A percentile compares a stretch with the other conserved stretches of the same genome.
phyloP scores from a whole-genome alignment of 2,113 vertebrate species.

The Nerophis ophidion region DNA sequence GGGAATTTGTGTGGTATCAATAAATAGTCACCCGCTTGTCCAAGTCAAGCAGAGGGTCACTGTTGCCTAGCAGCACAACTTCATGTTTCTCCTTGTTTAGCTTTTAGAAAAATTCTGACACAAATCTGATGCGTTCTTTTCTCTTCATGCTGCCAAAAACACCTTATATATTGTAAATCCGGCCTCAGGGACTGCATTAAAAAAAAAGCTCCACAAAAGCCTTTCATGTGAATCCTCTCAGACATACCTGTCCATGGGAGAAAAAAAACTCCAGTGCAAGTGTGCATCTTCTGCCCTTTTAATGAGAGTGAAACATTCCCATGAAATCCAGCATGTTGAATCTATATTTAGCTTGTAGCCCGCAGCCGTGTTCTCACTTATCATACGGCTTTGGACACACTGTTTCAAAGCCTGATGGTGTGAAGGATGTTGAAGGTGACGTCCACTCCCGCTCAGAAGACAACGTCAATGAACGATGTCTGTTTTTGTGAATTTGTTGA shows the following conservation, averaged over 20 bases:
- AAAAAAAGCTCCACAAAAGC: background rate
- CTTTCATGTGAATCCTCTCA: background rate
- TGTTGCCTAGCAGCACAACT: too few relatives aligned
- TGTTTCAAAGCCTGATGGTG: constrained; percentile 3
- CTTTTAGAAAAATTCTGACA: too few relatives aligned
- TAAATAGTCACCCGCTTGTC: too few relatives aligned
- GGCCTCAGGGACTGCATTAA: background rate
- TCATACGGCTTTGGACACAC: constrained; percentile 41
- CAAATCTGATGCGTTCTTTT: too few relatives aligned
- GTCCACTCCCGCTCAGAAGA: background rate
- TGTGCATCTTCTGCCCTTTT: background rate
- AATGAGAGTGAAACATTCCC: constrained; percentile 16
- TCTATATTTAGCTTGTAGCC: constrained; percentile 39
- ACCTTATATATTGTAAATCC: background rate
- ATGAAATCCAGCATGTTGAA: constrained; percentile 35
- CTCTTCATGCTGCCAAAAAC: background rate
- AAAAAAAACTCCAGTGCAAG: background rate
- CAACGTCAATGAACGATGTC: background rate
- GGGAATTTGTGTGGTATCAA: too few relatives aligned
- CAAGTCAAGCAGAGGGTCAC: too few relatives aligned
- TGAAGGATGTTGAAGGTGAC: constrained; percentile 2
- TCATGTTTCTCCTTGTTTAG: too few relatives aligned
- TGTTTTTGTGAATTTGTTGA: background rate
- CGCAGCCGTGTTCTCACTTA: constrained; percentile 41
- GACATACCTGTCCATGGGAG: background rate